Percentiles rank a stretch among this genome's conserved stretches.
Conservation (phyloP, 2,888 invertebrate species). For the Orthonevra nobilis region DNA sequence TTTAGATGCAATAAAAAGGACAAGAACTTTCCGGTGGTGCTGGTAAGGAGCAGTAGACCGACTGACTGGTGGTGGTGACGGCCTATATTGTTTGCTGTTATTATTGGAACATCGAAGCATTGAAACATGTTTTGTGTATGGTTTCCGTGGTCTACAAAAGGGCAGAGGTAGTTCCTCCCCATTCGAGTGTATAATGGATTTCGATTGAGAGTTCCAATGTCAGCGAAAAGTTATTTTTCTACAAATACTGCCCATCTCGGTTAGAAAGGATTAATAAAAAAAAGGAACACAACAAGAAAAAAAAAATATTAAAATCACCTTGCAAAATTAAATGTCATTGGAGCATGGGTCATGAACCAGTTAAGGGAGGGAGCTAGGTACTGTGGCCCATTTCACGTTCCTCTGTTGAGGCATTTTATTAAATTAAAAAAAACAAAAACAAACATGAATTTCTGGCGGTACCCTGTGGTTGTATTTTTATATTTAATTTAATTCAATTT, state of each 20-base stretch:
- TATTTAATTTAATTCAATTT: slow-evolving; percentile 67
- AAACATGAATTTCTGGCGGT: slow-evolving; percentile 43
- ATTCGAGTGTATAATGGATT: slow-evolving; percentile 62
- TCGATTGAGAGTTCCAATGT: slow-evolving; percentile 56
- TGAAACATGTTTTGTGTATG: slow-evolving; percentile 66
- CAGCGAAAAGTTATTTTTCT: slow-evolving; percentile 45
- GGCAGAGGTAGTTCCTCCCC: slow-evolving; percentile 5
- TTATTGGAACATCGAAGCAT: slow-evolving; percentile 56
- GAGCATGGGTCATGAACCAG: slow-evolving; percentile 61
- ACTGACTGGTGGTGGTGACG: slow-evolving; percentile 32
- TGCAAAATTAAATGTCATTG: slow-evolving; percentile 38
- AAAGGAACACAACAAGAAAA: too few species aligned
- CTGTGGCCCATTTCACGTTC: slow-evolving; percentile 54
- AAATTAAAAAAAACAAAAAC: slow-evolving; percentile 55
- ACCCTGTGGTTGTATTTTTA: slow-evolving; percentile 35
- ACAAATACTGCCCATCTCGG: slow-evolving; percentile 37
- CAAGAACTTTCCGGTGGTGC: slow-evolving; percentile 70
- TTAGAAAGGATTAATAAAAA: too few species aligned
- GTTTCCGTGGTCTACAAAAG: slow-evolving; percentile 11
- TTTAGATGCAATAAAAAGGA: slow-evolving; percentile 71
- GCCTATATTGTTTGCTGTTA: slow-evolving; percentile 65
- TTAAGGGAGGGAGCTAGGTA: slow-evolving; percentile 36
- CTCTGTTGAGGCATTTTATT: slow-evolving; percentile 56
- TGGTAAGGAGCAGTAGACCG: slow-evolving; percentile 27
- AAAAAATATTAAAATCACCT: slow-evolving; percentile 65